A percentile compares a stretch with the other conserved stretches of the same genome.
Conservation (phyloP, 2,888 invertebrate species). For the Synanthedon tipuliformis region DNA sequence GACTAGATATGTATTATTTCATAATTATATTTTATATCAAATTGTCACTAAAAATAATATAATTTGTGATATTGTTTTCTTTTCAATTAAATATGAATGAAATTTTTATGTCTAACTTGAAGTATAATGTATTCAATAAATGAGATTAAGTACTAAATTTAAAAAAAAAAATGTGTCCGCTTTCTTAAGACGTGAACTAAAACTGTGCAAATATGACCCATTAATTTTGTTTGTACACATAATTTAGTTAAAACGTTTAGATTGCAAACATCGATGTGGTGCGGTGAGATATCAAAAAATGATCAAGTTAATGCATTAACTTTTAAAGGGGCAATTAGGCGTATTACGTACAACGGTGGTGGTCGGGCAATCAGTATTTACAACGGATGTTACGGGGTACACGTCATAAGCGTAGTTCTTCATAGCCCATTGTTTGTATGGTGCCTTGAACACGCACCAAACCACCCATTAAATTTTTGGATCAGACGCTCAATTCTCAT, state of each 20-base stretch:
- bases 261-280: slow-evolving; percentile 29
- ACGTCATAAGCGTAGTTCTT: slow-evolving; percentile 51
- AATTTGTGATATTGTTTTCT: no score
- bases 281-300: slow-evolving; percentile 37
- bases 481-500: slow-evolving; percentile 40
- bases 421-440: slow-evolving; percentile 57
- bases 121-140: no score
- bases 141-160: no score
- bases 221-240: slow-evolving; percentile 6
- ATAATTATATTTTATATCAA: no score
- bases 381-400: slow-evolving; percentile 38
- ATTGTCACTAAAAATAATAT: no score
- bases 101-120: no score
- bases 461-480: slow-evolving; percentile 38
- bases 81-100: no score
- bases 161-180: no score
- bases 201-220: no score
- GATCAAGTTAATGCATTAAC: slow-evolving; percentile 59
- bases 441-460: slow-evolving; percentile 52
- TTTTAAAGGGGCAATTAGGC: slow-evolving; percentile 60
- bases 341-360: slow-evolving; percentile 44
- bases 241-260: slow-evolving; percentile 34
- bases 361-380: slow-evolving; percentile 57
- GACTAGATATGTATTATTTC: no score
- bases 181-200: no score